Base-by-base conservation (phyloP, 2,888 invertebrate genomes). In the Aricia artaxerxes region DNA sequence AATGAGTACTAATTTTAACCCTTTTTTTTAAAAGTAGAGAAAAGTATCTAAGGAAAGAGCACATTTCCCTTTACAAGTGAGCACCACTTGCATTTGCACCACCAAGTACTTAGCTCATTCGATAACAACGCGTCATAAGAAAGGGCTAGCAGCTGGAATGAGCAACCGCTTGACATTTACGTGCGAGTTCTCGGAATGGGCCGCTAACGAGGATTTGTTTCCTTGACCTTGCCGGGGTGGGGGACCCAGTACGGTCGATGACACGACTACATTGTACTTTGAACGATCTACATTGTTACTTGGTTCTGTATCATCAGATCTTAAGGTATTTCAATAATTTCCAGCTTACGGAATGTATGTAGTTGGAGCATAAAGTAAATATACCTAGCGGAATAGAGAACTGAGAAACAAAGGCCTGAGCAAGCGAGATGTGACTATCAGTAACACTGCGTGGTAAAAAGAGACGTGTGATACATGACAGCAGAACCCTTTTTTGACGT, bases 151-250 rank as follows among this genome's bases (percentile, higher is more conserved):
- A 69, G 69, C 69, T 69, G 69, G 69, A 69, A 69, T 69, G 69
- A 69, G 35, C 69, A 69, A 69, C 4, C 16, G 69, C 69, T 31
- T 76, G 57, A 57, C 53, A 75, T 75, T 77, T 61, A 60, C 38
- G 80, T 80, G 80, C 76, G 80, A 79, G 76, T 80, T 88, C 88
- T 87, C 84, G 86, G 88, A 90, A 91, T 91, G 89, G 85, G 85
- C 83, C 85, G 85, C 84, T 85, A 84, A 83, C 80, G 82, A 83
- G 85, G 87, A 85, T 75, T 44, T 75, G 75, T 76, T 57, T 49
- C 82, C 88, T 89, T 93, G 93, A 92, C 94, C 94, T 94, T 94
- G 92, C 85, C 86, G 85, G 89, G 90, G 87, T 86, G 83, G 88
- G 87, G 89, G 87, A 83, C 82, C 82, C 85, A 83, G 81, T 81